phyloP scores from a whole-genome alignment of 2,113 vertebrate genomes.

The Megatriorchis doriae region DNA sequence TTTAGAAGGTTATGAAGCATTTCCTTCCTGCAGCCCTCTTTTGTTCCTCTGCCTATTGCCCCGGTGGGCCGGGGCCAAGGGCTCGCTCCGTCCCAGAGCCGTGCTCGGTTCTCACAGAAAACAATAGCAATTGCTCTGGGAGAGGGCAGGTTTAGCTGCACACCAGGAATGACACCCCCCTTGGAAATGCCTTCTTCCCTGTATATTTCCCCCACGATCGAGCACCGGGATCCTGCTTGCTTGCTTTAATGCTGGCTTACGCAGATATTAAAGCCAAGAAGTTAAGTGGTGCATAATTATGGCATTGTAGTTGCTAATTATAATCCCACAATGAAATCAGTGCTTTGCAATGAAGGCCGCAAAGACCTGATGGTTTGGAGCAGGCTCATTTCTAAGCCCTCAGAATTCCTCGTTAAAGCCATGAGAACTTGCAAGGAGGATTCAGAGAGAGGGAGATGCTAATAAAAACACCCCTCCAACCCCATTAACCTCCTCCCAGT shows the following conservation, averaged over 20 bases:
- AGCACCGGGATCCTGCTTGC: constrained; percentile 1
- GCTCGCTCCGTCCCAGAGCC: neutral
- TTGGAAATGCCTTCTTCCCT: neutral
- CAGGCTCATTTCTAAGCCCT: neutral
- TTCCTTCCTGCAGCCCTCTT: constrained; percentile 28
- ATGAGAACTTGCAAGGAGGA: neutral
- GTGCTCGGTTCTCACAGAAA: neutral
- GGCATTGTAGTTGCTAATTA: constrained; percentile 70
- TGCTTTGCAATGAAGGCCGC: constrained; percentile 29
- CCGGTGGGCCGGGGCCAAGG: neutral
- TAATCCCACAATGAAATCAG: constrained; percentile 66
- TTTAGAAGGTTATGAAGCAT: neutral
- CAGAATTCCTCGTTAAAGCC: neutral
- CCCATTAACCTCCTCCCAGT: neutral
- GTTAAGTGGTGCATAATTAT: constrained; percentile 67
- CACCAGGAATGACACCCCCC: neutral
- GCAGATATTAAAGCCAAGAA: constrained; percentile 58
- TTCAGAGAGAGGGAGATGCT: neutral
- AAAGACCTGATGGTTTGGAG: constrained; percentile 14
- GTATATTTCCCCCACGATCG: neutral
- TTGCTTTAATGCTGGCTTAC: constrained; percentile 1
- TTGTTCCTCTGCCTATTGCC: neutral
- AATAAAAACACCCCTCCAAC: neutral
- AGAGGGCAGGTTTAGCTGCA: neutral
- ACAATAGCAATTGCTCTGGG: neutral